Percentiles rank a stretch among this genome's conserved stretches.
phyloP scores from a whole-genome alignment of 2,888 invertebrate species.

The Periphyllus acericola region DNA sequence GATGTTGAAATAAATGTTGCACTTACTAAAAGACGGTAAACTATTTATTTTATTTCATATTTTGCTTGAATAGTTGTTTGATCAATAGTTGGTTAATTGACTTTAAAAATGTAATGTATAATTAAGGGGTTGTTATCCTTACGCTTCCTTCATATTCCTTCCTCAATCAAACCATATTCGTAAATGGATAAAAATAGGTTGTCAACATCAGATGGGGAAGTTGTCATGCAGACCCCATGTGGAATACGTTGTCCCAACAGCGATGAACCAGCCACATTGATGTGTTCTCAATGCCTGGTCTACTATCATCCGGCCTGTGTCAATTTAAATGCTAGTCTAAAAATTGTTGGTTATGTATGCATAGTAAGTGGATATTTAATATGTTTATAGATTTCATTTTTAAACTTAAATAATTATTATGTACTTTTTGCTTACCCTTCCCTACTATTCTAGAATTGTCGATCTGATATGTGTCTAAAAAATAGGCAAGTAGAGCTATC shows the following conservation, averaged over 20 bases:
- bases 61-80: conserved; percentile 46
- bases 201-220: conserved; percentile 59
- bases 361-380: conserved; percentile 29
- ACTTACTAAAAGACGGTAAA: conserved; percentile 33
- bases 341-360: conserved; percentile 57
- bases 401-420: not conserved
- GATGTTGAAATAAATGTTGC: not conserved
- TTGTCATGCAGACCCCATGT: conserved; percentile 56
- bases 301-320: conserved; percentile 60
- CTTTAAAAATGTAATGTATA: conserved; percentile 38
- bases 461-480: conserved; percentile 11
- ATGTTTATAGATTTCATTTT: not conserved
- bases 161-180: conserved; percentile 58
- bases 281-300: conserved; percentile 58
- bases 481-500: conserved; percentile 29
- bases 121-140: conserved; percentile 60
- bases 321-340: conserved; percentile 55
- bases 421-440: not conserved
- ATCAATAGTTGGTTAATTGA: conserved; percentile 48
- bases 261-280: conserved; percentile 51
- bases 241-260: conserved; percentile 53
- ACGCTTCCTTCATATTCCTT: conserved; percentile 56
- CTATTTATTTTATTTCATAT: not conserved
- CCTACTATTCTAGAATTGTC: conserved; percentile 43
- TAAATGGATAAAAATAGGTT: conserved; percentile 61